Base-by-base conservation (phyloP, 2,797 vertebrate genomes). In the Sebastes oblongus region DNA sequence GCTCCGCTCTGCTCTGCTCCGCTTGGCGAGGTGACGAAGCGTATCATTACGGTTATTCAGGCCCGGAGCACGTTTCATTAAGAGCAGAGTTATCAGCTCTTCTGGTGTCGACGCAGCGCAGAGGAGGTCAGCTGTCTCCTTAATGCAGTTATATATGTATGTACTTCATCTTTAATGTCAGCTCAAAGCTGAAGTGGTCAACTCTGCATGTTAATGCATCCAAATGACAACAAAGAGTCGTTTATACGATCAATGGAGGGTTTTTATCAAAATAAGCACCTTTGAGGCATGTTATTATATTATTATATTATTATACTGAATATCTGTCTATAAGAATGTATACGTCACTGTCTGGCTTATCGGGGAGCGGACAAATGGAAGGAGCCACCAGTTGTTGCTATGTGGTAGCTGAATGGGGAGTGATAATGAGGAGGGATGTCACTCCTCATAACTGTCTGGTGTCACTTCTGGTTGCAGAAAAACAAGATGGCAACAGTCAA, bases 41-140 rank as follows among this genome's bases (percentile, higher is more conserved):
- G 34, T 20, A 10, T 74, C 75, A 71, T 77, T 79, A 78, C 72
- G 7, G 27, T 25, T 60, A 52, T 74, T 86, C 30, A n/a, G 66
- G 55, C 71, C 60, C 18, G 2, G 10, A 50, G 66, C 67, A 18
- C 32, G 3, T 78, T 75, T 80, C 71, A 82, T 13, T 11, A 2
- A 65, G 71, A 70, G 79, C 25, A 1, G 29, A 11, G 36, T 27
- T 39, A 62, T 25, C 14, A 20, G 60, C 1, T 24, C 60, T 18
- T 61, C 55, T 24, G 72, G 14, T 42, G 54, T 30, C 24, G 1
- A 2, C 4, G 58, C 75, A 39, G 36, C 16, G 24, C 11, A n/a
- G 29, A 16, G 66, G 59, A 74, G 50, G 70, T 75, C 66, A 66
- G 24, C 30, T 9, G 13, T 22, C 32, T 68, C 67, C 5, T 69